Evolutionary conservation across 2,113 vertebrate species (phyloP).

Genomic region (Oreotragus oreotragus): DNA sequence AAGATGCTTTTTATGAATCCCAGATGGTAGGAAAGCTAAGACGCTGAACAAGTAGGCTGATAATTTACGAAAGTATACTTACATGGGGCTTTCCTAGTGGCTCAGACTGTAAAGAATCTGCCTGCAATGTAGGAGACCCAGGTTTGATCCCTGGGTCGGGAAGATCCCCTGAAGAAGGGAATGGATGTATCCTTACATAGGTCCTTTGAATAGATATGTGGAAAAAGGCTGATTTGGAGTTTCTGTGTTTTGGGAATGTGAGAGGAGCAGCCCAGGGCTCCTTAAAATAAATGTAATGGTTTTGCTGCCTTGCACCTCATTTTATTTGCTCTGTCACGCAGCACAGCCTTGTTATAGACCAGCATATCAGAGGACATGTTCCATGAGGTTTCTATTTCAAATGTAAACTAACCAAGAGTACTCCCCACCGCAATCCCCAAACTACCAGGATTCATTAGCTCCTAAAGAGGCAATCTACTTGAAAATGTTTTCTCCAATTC

Average conservation of each 20-base stretch:
- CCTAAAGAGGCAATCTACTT: neutral
- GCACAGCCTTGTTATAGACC: neutral
- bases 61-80: neutral
- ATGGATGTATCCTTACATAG: neutral
- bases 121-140: neutral
- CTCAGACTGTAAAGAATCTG: neutral
- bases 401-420: neutral
- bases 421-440: neutral
- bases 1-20: neutral
- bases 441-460: neutral
- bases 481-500: neutral
- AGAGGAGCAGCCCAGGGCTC: neutral
- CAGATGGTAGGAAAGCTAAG: neutral
- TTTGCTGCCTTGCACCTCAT: neutral
- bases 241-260: neutral
- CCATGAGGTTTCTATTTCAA: neutral
- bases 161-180: neutral
- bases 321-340: neutral
- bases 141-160: neutral
- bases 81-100: neutral
- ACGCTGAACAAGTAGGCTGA: neutral
- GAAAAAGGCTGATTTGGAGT: neutral
- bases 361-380: neutral
- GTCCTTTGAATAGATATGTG: neutral
- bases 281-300: neutral